phyloP scores from a whole-genome alignment of 2,797 vertebrate species.

The Aratinga solstitialis region DNA sequence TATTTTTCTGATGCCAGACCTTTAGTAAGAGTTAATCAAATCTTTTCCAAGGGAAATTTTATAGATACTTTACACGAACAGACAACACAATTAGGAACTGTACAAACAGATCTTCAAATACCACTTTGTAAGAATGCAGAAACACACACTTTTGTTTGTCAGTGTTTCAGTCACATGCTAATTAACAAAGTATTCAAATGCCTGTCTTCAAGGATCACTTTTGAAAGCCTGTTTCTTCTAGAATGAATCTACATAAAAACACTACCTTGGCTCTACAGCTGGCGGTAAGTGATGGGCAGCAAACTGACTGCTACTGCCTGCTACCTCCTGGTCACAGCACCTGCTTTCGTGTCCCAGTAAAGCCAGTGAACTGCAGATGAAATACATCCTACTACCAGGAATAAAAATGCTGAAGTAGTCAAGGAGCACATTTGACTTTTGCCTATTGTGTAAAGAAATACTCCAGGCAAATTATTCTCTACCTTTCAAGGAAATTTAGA shows the following conservation, averaged over 20 bases:
- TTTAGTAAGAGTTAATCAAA: background rate
- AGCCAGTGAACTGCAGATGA: background rate
- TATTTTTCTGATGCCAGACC: background rate
- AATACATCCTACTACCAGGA: background rate
- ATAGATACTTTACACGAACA: background rate
- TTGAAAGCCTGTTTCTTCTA: background rate
- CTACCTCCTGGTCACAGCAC: background rate
- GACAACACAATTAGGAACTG: background rate
- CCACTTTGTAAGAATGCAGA: background rate
- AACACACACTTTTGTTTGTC: background rate
- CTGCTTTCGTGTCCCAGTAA: background rate
- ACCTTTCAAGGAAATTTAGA: background rate
- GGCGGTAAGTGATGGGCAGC: background rate
- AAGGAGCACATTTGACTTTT: background rate
- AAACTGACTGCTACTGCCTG: background rate
- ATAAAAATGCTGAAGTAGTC: background rate
- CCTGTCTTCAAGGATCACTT: background rate
- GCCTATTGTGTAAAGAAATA: background rate
- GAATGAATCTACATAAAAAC: background rate
- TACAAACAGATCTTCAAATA: slow-evolving; percentile 2
- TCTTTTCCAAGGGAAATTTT: background rate
- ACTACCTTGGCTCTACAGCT: background rate
- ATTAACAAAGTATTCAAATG: background rate
- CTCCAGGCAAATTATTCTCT: background rate
- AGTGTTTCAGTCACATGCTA: background rate